These are phyloP conservation scores for Agrypnia vestita DNA, from an alignment of 1,140 invertebrate species.

Conservation along the genomic window DNA sequence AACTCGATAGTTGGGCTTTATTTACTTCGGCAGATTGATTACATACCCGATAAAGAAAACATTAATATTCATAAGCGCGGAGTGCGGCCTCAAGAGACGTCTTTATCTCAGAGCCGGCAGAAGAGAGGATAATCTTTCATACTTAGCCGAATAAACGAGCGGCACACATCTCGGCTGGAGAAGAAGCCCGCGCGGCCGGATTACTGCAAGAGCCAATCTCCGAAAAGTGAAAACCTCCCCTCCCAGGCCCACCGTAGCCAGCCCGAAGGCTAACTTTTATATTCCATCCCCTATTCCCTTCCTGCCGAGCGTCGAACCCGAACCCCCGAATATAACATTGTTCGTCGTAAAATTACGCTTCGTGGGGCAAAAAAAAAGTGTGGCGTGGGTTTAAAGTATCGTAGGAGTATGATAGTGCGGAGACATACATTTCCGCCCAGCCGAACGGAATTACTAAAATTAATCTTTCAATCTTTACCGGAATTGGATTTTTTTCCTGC, in stretches of 20 bases:
- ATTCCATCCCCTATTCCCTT: not conserved
- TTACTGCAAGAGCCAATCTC: not conserved
- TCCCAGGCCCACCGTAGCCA: too few relatives aligned
- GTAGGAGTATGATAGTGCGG: too few relatives aligned
- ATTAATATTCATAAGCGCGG: not conserved
- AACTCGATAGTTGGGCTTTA: too few relatives aligned
- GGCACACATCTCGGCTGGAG: not conserved
- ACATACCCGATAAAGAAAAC: not conserved
- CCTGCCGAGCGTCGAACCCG: not conserved
- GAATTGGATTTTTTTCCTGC: too few relatives aligned
- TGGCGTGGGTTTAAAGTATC: too few relatives aligned
- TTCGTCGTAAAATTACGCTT: conserved; percentile 24
- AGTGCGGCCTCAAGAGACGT: not conserved
- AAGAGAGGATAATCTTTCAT: conserved; percentile 1
- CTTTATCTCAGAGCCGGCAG: not conserved
- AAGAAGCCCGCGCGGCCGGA: not conserved
- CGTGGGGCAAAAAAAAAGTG: too few relatives aligned
- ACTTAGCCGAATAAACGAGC: conserved; percentile 4
- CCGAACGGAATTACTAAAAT: too few relatives aligned
- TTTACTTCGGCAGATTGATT: too few relatives aligned
- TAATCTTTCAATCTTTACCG: too few relatives aligned
- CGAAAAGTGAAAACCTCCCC: not conserved
- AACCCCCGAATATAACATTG: conserved; percentile 12
- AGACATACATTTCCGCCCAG: too few relatives aligned
- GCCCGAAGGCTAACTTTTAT: not conserved